Evolutionary conservation across 2,113 vertebrate genomes (phyloP).

Genomic region (Perca fluviatilis): DNA sequence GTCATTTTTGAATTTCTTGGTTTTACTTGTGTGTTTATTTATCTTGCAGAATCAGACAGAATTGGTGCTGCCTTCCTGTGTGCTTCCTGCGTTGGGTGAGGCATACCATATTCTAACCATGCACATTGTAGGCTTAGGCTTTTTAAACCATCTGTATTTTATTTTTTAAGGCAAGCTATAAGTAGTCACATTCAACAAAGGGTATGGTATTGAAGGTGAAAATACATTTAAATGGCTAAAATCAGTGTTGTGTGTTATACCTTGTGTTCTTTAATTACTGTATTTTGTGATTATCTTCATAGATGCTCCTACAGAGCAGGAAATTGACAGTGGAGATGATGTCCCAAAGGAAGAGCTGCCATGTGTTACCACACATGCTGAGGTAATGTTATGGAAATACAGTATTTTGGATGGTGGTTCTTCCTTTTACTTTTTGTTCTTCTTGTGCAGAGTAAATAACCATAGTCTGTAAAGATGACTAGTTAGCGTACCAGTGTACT

Average conservation of each 20-base stretch:
- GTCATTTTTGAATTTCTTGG: background rate
- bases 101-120: background rate
- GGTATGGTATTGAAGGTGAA: background rate
- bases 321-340: background rate
- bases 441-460: background rate
- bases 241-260: background rate
- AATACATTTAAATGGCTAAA: background rate
- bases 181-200: background rate
- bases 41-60: constrained; percentile 21
- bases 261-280: background rate
- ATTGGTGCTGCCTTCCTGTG: background rate
- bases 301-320: constrained; percentile 21
- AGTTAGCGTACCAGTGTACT: background rate
- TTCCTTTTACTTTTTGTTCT: background rate
- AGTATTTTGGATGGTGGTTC: background rate
- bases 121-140: background rate
- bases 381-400: constrained; percentile 38
- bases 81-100: constrained; percentile 49
- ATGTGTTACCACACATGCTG: background rate
- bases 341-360: constrained; percentile 7
- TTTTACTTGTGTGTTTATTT: background rate
- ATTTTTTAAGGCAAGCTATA: background rate
- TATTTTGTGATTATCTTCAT: background rate
- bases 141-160: accelerated
- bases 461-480: background rate